These are phyloP conservation scores for Siderastrea radians DNA, from an alignment of 92 coral and sea anemone species.

Conservation along the genomic window DNA sequence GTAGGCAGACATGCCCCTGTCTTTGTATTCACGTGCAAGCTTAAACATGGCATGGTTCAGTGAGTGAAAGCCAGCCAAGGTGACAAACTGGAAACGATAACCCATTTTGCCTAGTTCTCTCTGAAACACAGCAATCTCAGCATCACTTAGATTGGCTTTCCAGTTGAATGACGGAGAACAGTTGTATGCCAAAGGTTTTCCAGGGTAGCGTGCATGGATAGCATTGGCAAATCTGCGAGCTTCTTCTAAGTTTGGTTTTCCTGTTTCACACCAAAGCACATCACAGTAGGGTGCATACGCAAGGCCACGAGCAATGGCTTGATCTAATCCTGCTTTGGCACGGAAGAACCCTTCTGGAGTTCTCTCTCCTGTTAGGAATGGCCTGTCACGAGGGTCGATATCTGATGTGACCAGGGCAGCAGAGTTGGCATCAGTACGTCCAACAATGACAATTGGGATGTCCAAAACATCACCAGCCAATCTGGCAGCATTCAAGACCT, in stretches of 20 bases:
- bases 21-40: slow-evolving; percentile 91
- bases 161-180: slow-evolving; percentile 99
- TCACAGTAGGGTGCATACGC: slow-evolving; percentile 99
- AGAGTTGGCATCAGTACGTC: slow-evolving; percentile 98
- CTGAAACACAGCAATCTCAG: slow-evolving; percentile 93
- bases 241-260: slow-evolving; percentile 93
- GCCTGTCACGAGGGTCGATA: slow-evolving; percentile 94
- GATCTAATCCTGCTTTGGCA: slow-evolving; percentile 86
- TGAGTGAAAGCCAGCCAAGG: slow-evolving; percentile 97
- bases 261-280: slow-evolving; percentile 99
- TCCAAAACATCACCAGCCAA: slow-evolving; percentile 94
- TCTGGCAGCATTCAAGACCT: slow-evolving; percentile 94
- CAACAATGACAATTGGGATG: slow-evolving; percentile 92
- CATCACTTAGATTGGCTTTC: slow-evolving; percentile 97
- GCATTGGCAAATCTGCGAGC: slow-evolving; percentile 96
- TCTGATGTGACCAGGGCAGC: slow-evolving; percentile 98
- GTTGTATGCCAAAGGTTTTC: slow-evolving; percentile 96
- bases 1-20: slow-evolving; percentile 96
- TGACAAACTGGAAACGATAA: slow-evolving; percentile 97
- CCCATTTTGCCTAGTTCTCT: slow-evolving; percentile 94
- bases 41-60: slow-evolving; percentile 99
- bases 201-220: slow-evolving; percentile 92
- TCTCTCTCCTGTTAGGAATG: slow-evolving; percentile 99
- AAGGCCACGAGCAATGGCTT: slow-evolving; percentile 97
- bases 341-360: slow-evolving; percentile 99